These are phyloP conservation scores for Pongo pygmaeus DNA, from an alignment of 2,113 vertebrate genomes.

Conservation along the genomic window DNA sequence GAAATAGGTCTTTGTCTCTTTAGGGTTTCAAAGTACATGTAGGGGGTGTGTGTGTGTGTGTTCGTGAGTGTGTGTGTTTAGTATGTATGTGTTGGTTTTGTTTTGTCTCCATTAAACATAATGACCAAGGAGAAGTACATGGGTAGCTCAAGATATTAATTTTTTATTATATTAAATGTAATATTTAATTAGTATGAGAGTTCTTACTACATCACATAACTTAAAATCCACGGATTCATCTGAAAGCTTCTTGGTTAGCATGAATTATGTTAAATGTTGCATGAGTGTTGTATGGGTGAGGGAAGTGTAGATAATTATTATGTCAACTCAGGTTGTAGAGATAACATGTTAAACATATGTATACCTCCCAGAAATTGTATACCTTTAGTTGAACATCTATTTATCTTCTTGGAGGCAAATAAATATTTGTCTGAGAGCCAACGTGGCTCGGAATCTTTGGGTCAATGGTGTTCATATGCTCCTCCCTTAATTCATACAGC, in stretches of 20 bases:
- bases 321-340: neutral
- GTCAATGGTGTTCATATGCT: fast-evolving
- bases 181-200: neutral
- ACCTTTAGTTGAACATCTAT: neutral
- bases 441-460: neutral
- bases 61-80: neutral
- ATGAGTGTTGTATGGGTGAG: neutral
- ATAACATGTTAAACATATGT: neutral
- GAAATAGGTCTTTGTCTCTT: neutral
- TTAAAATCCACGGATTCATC: neutral
- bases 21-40: neutral
- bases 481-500: neutral
- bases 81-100: neutral
- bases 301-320: neutral
- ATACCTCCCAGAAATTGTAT: neutral
- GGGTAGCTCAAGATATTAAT: neutral
- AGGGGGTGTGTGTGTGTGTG: too few species aligned
- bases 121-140: neutral
- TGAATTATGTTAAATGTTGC: neutral
- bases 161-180: neutral
- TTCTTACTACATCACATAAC: neutral
- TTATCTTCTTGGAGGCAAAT: neutral
- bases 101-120: neutral
- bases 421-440: neutral
- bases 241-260: neutral